Base-by-base conservation (phyloP, 2,797 vertebrate species). In the Chelmon rostratus region DNA sequence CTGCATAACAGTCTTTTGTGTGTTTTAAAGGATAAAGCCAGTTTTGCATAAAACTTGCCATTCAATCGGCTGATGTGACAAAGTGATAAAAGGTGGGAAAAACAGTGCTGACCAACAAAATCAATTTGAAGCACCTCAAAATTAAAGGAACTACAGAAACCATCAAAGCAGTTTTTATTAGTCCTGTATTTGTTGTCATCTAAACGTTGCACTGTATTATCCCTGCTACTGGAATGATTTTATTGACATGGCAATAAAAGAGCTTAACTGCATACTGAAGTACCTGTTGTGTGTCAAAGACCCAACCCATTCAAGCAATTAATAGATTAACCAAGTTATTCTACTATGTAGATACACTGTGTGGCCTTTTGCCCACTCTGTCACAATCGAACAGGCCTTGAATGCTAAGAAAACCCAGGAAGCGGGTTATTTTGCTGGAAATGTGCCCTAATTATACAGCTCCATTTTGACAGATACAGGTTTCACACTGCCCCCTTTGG, bases 211-310 rank as follows among this genome's bases (percentile, higher is more conserved):
- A 15, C 38, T 12, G 15, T 54, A 44, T 70, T 63, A 69, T 81
- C 44, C 70, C 50, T 31, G 47, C 47, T 31, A 33, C 56, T 54
- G 40, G 46, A 68, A 68, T 50, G 13, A 71, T 68, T 54, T 53
- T 12, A n/a, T 63, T 73, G 47, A 50, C 62, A 53, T 52, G 18
- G 61, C 31, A 57, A 21, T 73, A 35, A 79, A 44, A 63, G 33
- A 47, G 31, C 25, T 59, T 61, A 57, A 37, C 42, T 8, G 49
- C 8, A 1, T 0, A 1, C 8, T 37, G 33, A 59, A 33, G 18
- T 6, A 37, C 13, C 49, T 62, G 25, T 47, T 57, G 49, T 62
- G 35, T 19, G 18, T 37, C 28, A 9, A 18, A 53, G 16, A 31
- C 42, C 47, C 2, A 28, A 9, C 28, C 18, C 8, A 5, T 50